Percentiles rank a stretch among this genome's conserved stretches.
Conservation (phyloP, 1,140 invertebrate genomes). For the Bombus haemorrhoidalis region DNA sequence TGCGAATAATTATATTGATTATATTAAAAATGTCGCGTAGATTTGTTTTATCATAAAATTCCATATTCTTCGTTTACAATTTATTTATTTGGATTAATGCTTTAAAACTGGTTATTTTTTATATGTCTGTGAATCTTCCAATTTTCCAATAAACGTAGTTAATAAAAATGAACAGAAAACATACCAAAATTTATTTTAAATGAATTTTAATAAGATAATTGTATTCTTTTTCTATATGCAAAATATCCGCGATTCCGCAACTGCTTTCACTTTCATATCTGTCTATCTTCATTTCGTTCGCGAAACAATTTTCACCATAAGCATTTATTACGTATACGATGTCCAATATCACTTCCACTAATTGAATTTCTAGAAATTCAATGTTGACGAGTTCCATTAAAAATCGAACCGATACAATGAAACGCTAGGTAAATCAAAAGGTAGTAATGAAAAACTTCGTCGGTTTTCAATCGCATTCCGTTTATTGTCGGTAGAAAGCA, state of each 20-base stretch:
- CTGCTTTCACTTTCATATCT: background rate
- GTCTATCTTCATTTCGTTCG: background rate
- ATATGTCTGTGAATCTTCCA: background rate
- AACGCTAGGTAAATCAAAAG: slow-evolving; percentile 6
- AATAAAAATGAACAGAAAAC: background rate
- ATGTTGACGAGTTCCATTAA: slow-evolving; percentile 30
- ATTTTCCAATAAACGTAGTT: background rate
- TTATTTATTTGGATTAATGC: background rate
- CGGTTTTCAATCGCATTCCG: slow-evolving; percentile 9
- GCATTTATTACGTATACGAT: background rate
- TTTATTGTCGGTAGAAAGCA: background rate
- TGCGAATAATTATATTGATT: too few relatives aligned
- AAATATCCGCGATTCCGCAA: background rate
- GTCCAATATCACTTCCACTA: slow-evolving; percentile 37
- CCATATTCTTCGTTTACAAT: background rate
- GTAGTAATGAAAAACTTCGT: background rate
- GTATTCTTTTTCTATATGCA: background rate
- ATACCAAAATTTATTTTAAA: background rate
- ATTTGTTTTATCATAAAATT: too few relatives aligned
- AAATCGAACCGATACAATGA: background rate
- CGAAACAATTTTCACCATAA: slow-evolving; percentile 25
- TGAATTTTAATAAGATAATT: background rate
- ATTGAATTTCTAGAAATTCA: slow-evolving; percentile 37
- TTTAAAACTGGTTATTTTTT: too few relatives aligned
- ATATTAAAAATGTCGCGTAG: too few relatives aligned